Evolutionary conservation across 2,797 vertebrate genomes (phyloP).

Genomic region (Amazona finschi): DNA sequence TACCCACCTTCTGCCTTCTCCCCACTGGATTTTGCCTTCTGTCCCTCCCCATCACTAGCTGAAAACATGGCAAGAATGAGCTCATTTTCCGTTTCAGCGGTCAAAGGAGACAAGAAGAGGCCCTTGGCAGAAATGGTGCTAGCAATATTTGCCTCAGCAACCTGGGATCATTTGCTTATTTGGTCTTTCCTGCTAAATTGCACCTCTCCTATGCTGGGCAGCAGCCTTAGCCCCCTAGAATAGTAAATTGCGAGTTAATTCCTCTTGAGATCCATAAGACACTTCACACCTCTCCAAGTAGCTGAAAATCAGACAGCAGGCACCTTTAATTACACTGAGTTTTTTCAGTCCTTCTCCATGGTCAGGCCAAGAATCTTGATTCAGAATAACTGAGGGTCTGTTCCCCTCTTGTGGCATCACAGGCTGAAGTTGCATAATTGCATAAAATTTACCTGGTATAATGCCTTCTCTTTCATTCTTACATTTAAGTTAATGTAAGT

Average conservation of each 20-base stretch:
- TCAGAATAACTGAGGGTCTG: neutral
- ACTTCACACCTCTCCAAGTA: slow-evolving; percentile 31
- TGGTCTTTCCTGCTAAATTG: neutral
- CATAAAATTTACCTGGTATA: neutral
- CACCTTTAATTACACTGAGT: slow-evolving; percentile 8
- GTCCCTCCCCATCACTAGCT: neutral
- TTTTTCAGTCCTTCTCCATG: neutral
- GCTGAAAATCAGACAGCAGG: slow-evolving; percentile 11
- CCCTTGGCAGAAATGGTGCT: neutral
- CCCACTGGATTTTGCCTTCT: neutral
- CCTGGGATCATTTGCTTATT: slow-evolving; percentile 22
- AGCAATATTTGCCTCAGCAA: neutral
- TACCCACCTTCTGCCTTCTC: neutral
- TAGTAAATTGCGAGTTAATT: neutral
- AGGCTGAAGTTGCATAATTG: neutral
- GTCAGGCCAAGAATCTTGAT: neutral
- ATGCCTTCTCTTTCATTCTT: neutral
- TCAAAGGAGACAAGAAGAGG: neutral
- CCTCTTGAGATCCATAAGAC: slow-evolving; percentile 5
- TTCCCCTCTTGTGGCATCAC: neutral
- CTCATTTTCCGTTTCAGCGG: neutral
- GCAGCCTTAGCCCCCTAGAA: neutral
- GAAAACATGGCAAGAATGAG: neutral
- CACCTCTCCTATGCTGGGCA: neutral
- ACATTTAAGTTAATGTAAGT: neutral